Evolutionary conservation across 2,113 vertebrate genomes (phyloP).

Genomic region (Xyrauchen texanus): DNA sequence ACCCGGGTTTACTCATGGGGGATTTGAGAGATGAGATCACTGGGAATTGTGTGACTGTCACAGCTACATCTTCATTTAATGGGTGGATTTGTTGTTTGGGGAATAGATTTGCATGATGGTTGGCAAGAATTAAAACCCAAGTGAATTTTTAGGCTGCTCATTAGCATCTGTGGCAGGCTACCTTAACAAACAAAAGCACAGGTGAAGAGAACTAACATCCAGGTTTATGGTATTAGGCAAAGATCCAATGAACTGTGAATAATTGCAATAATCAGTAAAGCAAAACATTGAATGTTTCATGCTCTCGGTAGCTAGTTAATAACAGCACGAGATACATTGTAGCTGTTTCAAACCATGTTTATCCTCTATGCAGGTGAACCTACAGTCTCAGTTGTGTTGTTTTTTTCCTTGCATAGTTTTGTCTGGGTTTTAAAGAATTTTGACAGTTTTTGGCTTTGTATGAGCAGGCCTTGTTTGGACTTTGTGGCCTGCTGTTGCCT

Average conservation of each 20-base stretch:
- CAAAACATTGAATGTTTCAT: no score
- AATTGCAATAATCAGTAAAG: no score
- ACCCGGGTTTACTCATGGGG: neutral
- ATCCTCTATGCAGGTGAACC: no score
- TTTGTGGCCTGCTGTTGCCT: neutral
- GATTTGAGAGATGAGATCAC: neutral
- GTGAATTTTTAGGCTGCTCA: neutral
- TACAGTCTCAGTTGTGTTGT: no score
- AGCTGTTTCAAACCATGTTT: no score
- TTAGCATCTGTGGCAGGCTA: neutral
- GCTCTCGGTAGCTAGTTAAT: no score
- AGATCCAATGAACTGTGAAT: no score
- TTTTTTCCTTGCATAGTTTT: no score
- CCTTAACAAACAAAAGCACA: neutral
- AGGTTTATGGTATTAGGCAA: neutral
- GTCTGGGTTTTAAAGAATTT: no score
- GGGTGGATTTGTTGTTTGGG: neutral
- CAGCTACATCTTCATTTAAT: neutral
- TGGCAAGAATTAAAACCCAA: conserved; percentile 9
- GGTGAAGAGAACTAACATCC: neutral
- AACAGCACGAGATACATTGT: no score
- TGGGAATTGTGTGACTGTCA: conserved; percentile 10
- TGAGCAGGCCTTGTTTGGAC: neutral
- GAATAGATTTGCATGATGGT: neutral
- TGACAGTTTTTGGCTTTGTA: no score